A percentile compares a stretch with the other conserved stretches of the same genome.
Conservation (phyloP, 2,797 vertebrate genomes). For the Mormyrops boulengeri region DNA sequence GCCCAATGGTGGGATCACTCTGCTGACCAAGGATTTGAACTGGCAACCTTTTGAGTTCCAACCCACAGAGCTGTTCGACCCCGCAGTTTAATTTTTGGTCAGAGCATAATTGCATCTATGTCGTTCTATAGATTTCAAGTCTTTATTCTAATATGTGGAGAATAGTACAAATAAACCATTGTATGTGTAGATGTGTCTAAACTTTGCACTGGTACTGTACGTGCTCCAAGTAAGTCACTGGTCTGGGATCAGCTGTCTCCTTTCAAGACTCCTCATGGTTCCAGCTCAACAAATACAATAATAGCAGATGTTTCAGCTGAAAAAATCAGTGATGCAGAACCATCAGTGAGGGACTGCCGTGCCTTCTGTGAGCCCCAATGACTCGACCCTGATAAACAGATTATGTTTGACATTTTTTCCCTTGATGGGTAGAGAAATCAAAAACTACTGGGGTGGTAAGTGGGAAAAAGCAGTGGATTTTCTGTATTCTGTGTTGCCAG, state of each 20-base stretch:
- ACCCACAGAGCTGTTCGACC: background rate
- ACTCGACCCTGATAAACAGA: background rate
- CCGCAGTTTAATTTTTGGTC: background rate
- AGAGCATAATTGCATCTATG: background rate
- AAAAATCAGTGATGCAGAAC: background rate
- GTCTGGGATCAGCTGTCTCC: background rate
- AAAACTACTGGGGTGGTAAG: background rate
- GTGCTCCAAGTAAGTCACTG: background rate
- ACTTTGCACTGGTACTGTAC: background rate
- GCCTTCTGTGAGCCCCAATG: background rate
- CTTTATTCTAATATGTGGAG: background rate
- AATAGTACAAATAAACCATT: background rate
- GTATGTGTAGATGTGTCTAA: background rate
- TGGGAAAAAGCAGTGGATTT: background rate
- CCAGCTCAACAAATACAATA: conserved; percentile 12
- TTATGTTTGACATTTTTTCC: background rate
- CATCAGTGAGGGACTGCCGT: background rate
- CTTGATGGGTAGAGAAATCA: background rate
- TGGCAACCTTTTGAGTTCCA: background rate
- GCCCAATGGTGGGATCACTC: background rate
- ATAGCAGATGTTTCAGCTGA: conserved; percentile 2
- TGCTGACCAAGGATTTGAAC: background rate
- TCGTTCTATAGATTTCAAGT: background rate
- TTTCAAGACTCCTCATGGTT: background rate
- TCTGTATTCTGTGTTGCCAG: background rate